Evolutionary conservation across 2,797 vertebrate genomes (phyloP).

Genomic region (Poecilia velifera): DNA sequence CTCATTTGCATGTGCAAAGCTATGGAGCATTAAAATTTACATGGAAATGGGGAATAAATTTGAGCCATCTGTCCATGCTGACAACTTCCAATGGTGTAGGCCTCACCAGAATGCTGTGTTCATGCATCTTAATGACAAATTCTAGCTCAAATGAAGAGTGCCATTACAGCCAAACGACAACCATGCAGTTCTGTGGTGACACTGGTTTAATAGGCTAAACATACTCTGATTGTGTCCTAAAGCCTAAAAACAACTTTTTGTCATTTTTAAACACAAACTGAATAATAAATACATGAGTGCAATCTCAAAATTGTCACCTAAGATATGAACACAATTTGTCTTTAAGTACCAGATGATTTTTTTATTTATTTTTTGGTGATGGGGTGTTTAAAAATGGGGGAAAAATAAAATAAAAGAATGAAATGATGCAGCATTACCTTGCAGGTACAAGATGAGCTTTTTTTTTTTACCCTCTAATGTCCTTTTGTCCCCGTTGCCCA

Average conservation of each 20-base stretch:
- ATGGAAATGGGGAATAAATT: constrained; percentile 90
- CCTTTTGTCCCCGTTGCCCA: constrained; percentile 89
- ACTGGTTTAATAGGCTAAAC: constrained; percentile 25
- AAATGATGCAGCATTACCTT: constrained; percentile 83
- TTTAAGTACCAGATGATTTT: constrained; percentile 43
- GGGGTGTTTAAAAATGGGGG: constrained; percentile 40
- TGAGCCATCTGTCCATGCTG: constrained; percentile 90
- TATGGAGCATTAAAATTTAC: constrained; percentile 86
- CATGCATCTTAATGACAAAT: constrained; percentile 85
- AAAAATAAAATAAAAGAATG: constrained; percentile 63
- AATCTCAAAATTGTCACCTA: constrained; percentile 71
- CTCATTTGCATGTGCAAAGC: constrained; percentile 87
- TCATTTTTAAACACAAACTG: constrained; percentile 19
- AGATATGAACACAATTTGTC: constrained; percentile 61
- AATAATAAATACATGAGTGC: constrained; percentile 54
- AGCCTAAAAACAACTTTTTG: constrained; percentile 38
- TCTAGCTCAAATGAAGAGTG: constrained; percentile 77
- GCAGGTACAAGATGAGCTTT: constrained; percentile 63
- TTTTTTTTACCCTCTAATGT: constrained; percentile 88
- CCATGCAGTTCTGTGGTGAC: constrained; percentile 37
- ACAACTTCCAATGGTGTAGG: constrained; percentile 82
- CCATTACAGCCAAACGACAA: constrained; percentile 79
- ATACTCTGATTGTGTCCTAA: constrained; percentile 32
- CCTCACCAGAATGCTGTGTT: constrained; percentile 80
- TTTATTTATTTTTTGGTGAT: not conserved